These are phyloP conservation scores for Eudemis profundana DNA, from an alignment of 2,888 invertebrate genomes.

Conservation along the genomic window DNA sequence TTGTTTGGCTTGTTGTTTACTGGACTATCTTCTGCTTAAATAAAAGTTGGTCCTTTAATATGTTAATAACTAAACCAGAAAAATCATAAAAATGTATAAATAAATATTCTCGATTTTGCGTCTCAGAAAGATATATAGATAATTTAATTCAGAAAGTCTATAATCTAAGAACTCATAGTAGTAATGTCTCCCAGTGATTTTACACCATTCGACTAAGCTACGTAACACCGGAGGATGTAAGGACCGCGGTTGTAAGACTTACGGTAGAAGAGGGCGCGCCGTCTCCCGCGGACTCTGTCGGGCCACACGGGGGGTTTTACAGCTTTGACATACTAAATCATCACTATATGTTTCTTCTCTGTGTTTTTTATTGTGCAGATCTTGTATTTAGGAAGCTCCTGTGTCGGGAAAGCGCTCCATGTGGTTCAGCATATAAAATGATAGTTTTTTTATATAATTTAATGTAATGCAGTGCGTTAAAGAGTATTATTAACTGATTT, in stretches of 20 bases:
- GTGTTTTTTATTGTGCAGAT: background rate
- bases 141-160: too few relatives aligned
- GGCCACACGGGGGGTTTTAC: slow-evolving; percentile 61
- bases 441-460: background rate
- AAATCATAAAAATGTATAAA: too few relatives aligned
- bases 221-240: slow-evolving; percentile 55
- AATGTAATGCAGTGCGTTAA: too few relatives aligned
- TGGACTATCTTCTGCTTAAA: too few relatives aligned
- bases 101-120: too few relatives aligned
- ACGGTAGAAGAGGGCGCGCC: slow-evolving; percentile 64
- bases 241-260: slow-evolving; percentile 59
- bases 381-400: background rate
- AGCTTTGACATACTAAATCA: background rate
- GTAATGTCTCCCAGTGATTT: background rate
- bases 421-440: background rate
- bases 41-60: too few relatives aligned
- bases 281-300: slow-evolving; percentile 64
- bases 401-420: slow-evolving; percentile 1
- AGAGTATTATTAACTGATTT: too few relatives aligned
- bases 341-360: background rate
- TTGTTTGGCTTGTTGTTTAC: too few relatives aligned
- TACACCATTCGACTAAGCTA: slow-evolving; percentile 25
- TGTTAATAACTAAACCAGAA: too few relatives aligned
- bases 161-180: too few relatives aligned
- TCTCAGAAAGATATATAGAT: too few relatives aligned